Base-by-base conservation (phyloP, 2,113 vertebrate genomes). In the Plectropomus leopardus region DNA sequence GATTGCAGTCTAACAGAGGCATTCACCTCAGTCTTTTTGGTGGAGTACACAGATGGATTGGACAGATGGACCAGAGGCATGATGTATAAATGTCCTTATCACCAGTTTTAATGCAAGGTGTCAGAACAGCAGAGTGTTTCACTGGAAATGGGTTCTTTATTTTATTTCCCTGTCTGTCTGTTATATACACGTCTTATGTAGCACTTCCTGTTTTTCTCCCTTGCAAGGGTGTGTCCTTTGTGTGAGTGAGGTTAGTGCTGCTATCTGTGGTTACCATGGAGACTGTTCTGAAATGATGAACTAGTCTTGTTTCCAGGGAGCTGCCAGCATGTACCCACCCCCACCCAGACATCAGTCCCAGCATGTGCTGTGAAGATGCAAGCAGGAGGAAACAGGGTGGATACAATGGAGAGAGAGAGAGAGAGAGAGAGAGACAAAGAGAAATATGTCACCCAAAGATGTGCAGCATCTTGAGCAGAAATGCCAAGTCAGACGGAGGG, bases 251-350 rank as follows among this genome's bases (percentile, higher is more conserved):
- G 84, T 71, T 84, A 66, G 72, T 23, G 63, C 84, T 86, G 76
- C 87, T 81, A 50, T 91, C 78, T 71, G n/a, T 68, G 82, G 92
- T 94, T 93, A 24, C 90, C 91, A 95, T 94, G 89, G 90, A 77
- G 78, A 95, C 92, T 76, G 53, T 59, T 72, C 82, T 88, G 80
- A 91, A 92, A 90, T 79, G 79, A 89, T 89, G 86, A 80, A 82
- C 79, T 66, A 80, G 74, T 84, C 86, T n/a, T 79, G 89, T 85
- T 93, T 89, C 85, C 76, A 90, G 78, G 85, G 87, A 90, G 86
- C 84, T 90, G 83, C 74, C 80, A 85, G 84, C 84, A 89, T 85
- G 66, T 78, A 88, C 73, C 84, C 78, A 26, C 87, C 91, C 84
- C 84, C 91, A 88, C 87, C 74, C 78, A 81, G 63, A 73, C 64